Percentiles rank a stretch among this genome's conserved stretches.
phyloP scores from a whole-genome alignment of 2,113 vertebrate species.

The Chionis minor region DNA sequence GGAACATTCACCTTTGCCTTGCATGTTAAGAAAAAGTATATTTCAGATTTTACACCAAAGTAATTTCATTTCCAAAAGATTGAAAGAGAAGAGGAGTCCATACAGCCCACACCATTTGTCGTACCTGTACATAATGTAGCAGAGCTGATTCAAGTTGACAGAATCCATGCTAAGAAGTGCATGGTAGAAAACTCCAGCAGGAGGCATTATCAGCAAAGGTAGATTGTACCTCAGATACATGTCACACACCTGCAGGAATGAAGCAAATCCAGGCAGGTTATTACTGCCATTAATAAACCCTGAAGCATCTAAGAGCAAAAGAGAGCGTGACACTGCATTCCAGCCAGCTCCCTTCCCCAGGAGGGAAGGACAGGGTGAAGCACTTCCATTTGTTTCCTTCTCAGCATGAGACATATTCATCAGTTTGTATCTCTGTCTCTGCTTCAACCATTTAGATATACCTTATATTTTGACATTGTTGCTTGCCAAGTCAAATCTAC shows the following conservation, averaged over 20 bases:
- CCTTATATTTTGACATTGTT: not conserved
- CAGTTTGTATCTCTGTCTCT: not conserved
- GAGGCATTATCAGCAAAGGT: slow-evolving; percentile 86
- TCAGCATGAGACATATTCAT: not conserved
- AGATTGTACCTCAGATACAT: slow-evolving; percentile 84
- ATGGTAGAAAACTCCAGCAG: slow-evolving; percentile 87
- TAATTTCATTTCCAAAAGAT: not conserved
- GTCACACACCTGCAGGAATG: slow-evolving; percentile 84
- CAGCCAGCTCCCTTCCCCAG: not conserved
- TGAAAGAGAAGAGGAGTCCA: not conserved
- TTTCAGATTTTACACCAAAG: not conserved
- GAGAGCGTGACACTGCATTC: not conserved
- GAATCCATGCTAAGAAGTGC: slow-evolving; percentile 84
- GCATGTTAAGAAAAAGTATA: not conserved
- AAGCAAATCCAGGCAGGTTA: not conserved
- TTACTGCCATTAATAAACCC: not conserved
- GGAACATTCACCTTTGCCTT: not conserved
- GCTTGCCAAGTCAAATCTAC: not conserved
- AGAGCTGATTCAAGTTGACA: slow-evolving; percentile 85
- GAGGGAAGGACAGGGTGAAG: not conserved
- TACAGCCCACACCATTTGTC: not conserved
- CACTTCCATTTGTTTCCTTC: not conserved
- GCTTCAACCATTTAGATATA: not conserved
- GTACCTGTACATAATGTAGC: slow-evolving; percentile 92
- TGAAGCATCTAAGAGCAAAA: not conserved